Evolutionary conservation across 2,797 vertebrate species (phyloP).

Genomic region (Sorex maritimensis): DNA sequence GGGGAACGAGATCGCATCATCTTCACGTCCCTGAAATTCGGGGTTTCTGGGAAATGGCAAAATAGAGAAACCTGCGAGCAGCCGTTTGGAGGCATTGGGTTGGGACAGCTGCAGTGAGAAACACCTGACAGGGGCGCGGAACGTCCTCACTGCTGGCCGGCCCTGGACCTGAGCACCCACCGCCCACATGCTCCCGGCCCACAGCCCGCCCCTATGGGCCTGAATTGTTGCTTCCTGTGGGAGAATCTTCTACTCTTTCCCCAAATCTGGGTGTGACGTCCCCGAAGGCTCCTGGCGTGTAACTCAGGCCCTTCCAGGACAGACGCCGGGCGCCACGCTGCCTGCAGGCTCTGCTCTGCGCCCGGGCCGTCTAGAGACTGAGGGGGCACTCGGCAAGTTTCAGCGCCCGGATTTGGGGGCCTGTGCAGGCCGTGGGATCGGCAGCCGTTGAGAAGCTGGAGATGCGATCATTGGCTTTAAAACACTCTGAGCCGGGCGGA

Average conservation of each 20-base stretch:
- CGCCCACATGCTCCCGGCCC: background rate
- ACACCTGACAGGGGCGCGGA: background rate
- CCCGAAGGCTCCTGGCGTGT: no score
- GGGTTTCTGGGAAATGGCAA: conserved; percentile 43
- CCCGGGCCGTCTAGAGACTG: no score
- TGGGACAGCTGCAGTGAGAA: background rate
- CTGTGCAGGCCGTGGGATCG: background rate
- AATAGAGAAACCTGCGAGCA: background rate
- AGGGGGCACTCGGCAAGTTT: no score
- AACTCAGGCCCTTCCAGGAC: no score
- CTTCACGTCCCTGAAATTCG: no score
- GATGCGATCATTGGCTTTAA: background rate
- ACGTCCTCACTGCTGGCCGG: background rate
- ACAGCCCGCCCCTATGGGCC: background rate
- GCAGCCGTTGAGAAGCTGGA: background rate
- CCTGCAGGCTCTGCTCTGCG: no score
- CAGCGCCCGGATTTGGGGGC: no score
- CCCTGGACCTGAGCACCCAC: background rate
- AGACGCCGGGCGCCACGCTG: no score
- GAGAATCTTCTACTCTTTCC: no score
- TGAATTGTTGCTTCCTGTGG: no score
- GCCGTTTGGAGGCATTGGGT: background rate
- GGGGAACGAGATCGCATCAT: no score
- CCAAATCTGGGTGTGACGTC: no score
- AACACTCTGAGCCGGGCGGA: background rate